Percentiles rank a stretch among this genome's conserved stretches.
phyloP scores from a whole-genome alignment of 2,113 vertebrate species.

The Phaethon lepturus region DNA sequence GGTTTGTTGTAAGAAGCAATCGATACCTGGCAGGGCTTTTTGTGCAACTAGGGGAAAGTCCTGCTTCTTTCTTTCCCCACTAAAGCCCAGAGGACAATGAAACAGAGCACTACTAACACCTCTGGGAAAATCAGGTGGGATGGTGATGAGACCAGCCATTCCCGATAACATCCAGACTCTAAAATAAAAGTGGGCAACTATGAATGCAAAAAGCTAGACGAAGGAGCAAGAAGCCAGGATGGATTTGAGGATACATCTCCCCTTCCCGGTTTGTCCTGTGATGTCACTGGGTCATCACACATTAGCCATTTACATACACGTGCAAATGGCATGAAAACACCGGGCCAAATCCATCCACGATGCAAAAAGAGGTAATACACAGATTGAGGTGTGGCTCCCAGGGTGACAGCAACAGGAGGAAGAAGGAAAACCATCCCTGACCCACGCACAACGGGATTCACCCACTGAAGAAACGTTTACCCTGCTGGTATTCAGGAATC shows the following conservation, averaged over 20 bases:
- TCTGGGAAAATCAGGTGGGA: background rate
- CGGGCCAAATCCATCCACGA: background rate
- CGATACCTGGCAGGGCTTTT: background rate
- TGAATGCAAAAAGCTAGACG: background rate
- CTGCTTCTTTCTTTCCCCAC: background rate
- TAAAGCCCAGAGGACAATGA: background rate
- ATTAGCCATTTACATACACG: background rate
- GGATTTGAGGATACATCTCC: background rate
- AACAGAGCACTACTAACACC: background rate
- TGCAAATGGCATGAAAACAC: background rate
- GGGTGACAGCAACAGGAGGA: background rate
- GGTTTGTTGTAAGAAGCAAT: background rate
- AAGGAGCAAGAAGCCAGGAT: background rate
- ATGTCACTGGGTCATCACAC: background rate
- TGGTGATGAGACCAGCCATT: background rate
- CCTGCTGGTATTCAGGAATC: background rate
- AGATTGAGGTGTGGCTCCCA: background rate
- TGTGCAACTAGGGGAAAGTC: background rate
- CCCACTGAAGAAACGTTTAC: background rate
- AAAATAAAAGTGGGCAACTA: background rate
- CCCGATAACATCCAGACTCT: background rate
- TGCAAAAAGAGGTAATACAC: background rate
- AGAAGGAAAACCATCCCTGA: background rate
- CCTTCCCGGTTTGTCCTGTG: background rate
- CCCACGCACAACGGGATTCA: background rate